Evolutionary conservation across 1,140 invertebrate species (phyloP).

Genomic region (Brevipalpus yothersi): DNA sequence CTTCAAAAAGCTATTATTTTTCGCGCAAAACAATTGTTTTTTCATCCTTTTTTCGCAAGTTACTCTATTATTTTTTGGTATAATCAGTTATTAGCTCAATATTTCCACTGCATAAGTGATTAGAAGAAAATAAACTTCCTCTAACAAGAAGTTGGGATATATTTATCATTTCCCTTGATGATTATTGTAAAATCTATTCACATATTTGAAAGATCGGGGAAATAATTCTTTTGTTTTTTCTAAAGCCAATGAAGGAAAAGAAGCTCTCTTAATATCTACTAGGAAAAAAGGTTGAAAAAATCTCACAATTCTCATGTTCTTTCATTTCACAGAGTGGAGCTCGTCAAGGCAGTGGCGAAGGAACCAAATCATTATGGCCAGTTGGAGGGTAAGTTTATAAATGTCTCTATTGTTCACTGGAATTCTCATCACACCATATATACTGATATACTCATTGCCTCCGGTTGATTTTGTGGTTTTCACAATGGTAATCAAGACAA

Average conservation of each 20-base stretch:
- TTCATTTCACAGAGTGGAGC: slow-evolving; percentile 5
- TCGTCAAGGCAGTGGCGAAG: slow-evolving; percentile 8
- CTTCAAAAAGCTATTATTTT: too few species aligned
- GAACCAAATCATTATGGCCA: slow-evolving; percentile 2
- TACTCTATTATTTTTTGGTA: background rate
- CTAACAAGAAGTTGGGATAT: too few species aligned
- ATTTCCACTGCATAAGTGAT: too few species aligned
- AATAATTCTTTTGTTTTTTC: background rate
- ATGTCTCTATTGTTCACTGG: background rate
- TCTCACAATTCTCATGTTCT: background rate
- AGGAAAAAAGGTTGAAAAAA: background rate
- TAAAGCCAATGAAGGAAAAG: background rate
- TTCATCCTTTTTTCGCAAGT: background rate
- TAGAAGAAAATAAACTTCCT: too few species aligned
- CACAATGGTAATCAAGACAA: too few species aligned
- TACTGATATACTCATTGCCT: too few species aligned
- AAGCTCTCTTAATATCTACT: background rate
- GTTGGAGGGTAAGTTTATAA: slow-evolving; percentile 1
- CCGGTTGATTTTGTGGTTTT: too few species aligned
- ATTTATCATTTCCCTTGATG: too few species aligned
- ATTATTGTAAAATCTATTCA: too few species aligned
- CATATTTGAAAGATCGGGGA: too few species aligned
- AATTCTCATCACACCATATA: too few species aligned
- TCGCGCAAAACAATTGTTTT: background rate
- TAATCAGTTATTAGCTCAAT: too few species aligned